Base-by-base conservation (phyloP, 1,140 invertebrate genomes). In the Listronotus oregonensis region DNA sequence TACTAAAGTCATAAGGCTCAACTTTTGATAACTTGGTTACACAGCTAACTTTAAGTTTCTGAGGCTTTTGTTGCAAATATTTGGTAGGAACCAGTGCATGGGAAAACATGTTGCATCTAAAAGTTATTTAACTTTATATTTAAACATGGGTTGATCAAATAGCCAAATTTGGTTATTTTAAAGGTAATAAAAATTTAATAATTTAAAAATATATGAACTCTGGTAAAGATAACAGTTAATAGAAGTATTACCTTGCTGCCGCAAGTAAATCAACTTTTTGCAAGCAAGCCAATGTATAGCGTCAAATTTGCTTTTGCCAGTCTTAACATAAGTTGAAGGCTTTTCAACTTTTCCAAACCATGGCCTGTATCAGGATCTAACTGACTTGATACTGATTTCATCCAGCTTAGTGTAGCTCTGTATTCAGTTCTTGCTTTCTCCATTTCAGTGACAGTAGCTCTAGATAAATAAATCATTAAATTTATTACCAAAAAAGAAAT, bases 191-290 rank as follows among this genome's bases (percentile, higher is more conserved):
- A n/a, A n/a, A n/a, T n/a, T n/a, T n/a, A n/a, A n/a, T n/a, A n/a
- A n/a, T n/a, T n/a, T n/a, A n/a, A n/a, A n/a, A n/a, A n/a, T n/a
- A n/a, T n/a, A n/a, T n/a, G n/a, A n/a, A n/a, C 21, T 27, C 2
- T 27, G 21, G 21, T 27, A 27, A 27, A 27, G 21, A 27, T 27
- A 27, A 27, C 5, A 27, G 21, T 27, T 27, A 27, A 3, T 27
- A 27, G 21, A 37, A 15, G 3, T 27, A 6, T 32, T 49, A 64
- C 62, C 64, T 83, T 34, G 95, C 96, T 4, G 96, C 96, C 14
- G 96, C 95, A 56, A 99, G 79, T 17, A 99, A 82, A 81, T 99
- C 97, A 69, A 99, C 93, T 84, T 99, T 99, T 81, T 99, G 96
- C 65, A 99, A 85, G 64, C 94, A 95, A 78, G 98, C 97, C 49